Evolutionary conservation across 92 coral and sea anemone species (phyloP).

Genomic region (Umimayanthus kanabou): DNA sequence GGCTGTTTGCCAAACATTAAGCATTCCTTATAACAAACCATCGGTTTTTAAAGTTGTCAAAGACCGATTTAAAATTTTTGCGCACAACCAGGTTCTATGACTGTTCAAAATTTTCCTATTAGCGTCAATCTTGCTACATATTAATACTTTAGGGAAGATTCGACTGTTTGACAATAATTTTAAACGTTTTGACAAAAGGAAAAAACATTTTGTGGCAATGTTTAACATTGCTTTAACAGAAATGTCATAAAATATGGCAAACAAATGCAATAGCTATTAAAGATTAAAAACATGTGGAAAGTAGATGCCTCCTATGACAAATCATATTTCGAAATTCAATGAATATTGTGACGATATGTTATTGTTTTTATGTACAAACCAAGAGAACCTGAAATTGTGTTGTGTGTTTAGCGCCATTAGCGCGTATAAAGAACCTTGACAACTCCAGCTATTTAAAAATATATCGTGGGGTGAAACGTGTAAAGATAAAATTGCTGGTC

Average conservation of each 20-base stretch:
- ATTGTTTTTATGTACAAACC: background rate
- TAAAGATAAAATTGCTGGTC: no score
- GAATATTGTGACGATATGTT: background rate
- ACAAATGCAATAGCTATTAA: background rate
- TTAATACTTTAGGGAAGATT: background rate
- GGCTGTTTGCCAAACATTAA: background rate
- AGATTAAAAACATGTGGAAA: background rate
- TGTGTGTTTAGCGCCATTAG: no score
- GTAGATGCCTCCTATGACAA: background rate
- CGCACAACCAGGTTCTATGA: background rate
- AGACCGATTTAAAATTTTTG: background rate
- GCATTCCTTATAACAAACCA: background rate
- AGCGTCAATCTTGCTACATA: background rate
- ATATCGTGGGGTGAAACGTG: no score
- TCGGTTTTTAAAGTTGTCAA: background rate
- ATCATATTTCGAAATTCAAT: background rate
- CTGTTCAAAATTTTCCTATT: background rate
- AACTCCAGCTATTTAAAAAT: background rate
- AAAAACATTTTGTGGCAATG: background rate
- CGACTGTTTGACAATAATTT: background rate
- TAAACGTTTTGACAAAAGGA: background rate
- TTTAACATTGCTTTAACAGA: constrained; percentile 11
- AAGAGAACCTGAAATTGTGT: background rate
- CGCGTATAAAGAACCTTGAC: no score
- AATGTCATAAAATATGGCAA: background rate